These are phyloP conservation scores for Cephalopholis sonnerati DNA, from an alignment of 2,113 vertebrate genomes.

Conservation along the genomic window DNA sequence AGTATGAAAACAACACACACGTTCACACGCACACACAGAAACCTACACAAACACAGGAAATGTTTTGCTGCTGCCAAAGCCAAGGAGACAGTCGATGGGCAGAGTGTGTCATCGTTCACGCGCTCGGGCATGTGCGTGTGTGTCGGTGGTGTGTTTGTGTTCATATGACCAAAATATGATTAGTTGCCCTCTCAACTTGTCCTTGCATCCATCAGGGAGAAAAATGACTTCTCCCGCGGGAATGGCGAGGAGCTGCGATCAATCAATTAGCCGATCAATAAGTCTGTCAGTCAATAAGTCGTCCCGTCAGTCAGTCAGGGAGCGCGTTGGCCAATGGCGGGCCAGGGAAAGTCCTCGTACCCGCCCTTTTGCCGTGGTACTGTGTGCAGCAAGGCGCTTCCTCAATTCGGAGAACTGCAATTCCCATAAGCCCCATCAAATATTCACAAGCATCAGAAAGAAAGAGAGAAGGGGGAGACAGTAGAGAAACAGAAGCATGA, in stretches of 20 bases:
- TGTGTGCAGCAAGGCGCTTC: constrained; percentile 1
- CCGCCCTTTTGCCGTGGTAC: neutral
- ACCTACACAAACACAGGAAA: constrained; percentile 32
- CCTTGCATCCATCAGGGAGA: constrained; percentile 57
- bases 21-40: neutral
- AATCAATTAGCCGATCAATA: constrained; percentile 73
- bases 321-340: neutral
- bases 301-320: constrained; percentile 13
- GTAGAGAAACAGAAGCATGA: constrained; percentile 7
- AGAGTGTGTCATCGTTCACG: constrained; percentile 33
- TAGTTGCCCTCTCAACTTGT: constrained; percentile 38
- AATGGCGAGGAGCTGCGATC: constrained; percentile 45
- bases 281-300: constrained; percentile 53
- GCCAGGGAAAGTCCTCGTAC: neutral
- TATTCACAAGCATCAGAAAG: constrained; percentile 53
- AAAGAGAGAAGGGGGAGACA: constrained; percentile 1
- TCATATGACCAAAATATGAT: constrained; percentile 30
- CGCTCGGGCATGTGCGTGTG: constrained; percentile 7
- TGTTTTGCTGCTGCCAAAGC: constrained; percentile 22
- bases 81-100: constrained; percentile 8
- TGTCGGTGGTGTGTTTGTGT: constrained; percentile 8
- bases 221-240: constrained; percentile 31
- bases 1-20: constrained; percentile 6
- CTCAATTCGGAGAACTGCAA: constrained; percentile 32
- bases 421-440: constrained; percentile 61